Conservation (phyloP, 92 coral and sea anemone species). For the Epizoanthus rinbou region DNA sequence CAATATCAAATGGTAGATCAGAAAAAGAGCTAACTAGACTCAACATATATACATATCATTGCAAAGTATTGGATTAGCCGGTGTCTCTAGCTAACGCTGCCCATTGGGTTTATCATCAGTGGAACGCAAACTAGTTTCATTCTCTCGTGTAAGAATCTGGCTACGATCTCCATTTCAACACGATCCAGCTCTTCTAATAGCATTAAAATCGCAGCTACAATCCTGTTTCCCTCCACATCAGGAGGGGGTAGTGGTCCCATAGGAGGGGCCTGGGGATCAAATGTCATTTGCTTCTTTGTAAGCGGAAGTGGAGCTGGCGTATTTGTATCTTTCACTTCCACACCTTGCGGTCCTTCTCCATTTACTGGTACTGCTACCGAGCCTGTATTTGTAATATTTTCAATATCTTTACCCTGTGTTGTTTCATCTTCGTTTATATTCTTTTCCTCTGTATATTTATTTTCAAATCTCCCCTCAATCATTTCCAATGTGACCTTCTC, state of each 20-base stretch:
- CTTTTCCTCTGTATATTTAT: slow-evolving; percentile 65
- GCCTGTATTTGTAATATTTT: not conserved
- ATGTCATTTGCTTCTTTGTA: slow-evolving; percentile 66
- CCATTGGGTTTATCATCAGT: slow-evolving; percentile 85
- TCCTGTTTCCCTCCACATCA: slow-evolving; percentile 64
- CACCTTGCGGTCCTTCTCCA: slow-evolving; percentile 52
- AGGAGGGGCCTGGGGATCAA: slow-evolving; percentile 56
- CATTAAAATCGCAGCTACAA: slow-evolving; percentile 80
- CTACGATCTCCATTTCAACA: slow-evolving; percentile 88
- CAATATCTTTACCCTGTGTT: not conserved
- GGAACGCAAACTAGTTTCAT: slow-evolving; percentile 89
- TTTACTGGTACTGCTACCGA: slow-evolving; percentile 6
- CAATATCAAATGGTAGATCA: too few relatives aligned
- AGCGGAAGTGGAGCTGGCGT: slow-evolving; percentile 86
- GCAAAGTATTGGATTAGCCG: not conserved
- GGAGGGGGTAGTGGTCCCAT: slow-evolving; percentile 49
- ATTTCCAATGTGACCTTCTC: slow-evolving; percentile 40
- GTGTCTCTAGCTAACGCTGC: slow-evolving; percentile 18
- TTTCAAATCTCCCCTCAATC: slow-evolving; percentile 52
- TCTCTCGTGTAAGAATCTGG: slow-evolving; percentile 73
- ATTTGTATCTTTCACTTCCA: slow-evolving; percentile 43
- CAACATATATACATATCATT: too few relatives aligned
- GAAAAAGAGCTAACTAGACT: too few relatives aligned
- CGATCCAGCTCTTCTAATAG: slow-evolving; percentile 89
- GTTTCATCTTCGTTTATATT: slow-evolving; percentile 26